These are phyloP conservation scores for Hedya salicella DNA, from an alignment of 2,888 invertebrate species.

Conservation along the genomic window DNA sequence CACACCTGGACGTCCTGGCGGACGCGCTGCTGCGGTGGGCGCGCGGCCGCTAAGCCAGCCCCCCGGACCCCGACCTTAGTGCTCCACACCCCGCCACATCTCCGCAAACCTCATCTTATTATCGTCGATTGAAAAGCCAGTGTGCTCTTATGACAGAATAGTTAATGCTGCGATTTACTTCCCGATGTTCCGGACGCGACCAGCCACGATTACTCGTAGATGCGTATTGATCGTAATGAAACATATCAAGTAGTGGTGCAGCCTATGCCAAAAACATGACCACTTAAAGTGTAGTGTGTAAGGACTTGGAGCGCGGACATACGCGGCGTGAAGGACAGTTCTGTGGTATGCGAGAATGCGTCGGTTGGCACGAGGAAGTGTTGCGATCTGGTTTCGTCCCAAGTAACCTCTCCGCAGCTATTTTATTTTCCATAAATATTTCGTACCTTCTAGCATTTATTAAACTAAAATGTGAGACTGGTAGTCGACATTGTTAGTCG, in stretches of 20 bases:
- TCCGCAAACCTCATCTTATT: constrained; percentile 63
- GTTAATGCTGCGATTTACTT: constrained; percentile 74
- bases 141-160: constrained; percentile 66
- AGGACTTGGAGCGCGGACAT: constrained; percentile 66
- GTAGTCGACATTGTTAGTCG: constrained; percentile 84
- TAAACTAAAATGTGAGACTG: constrained; percentile 85
- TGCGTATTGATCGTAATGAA: constrained; percentile 77
- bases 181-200: constrained; percentile 74
- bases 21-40: constrained; percentile 97
- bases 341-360: constrained; percentile 45
- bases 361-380: constrained; percentile 58
- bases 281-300: constrained; percentile 82
- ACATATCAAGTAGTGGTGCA: constrained; percentile 84
- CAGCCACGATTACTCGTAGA: constrained; percentile 71
- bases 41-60: constrained; percentile 90
- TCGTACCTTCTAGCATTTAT: constrained; percentile 82
- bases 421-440: constrained; percentile 73
- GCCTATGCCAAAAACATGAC: constrained; percentile 72
- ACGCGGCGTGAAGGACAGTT: constrained; percentile 50
- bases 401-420: constrained; percentile 73
- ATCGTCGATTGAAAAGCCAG: constrained; percentile 59
- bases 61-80: constrained; percentile 61
- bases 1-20: constrained; percentile 96
- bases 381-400: constrained; percentile 79
- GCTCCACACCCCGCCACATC: constrained; percentile 67